phyloP scores from a whole-genome alignment of 2,888 invertebrate species.

The Sericinus montela region DNA sequence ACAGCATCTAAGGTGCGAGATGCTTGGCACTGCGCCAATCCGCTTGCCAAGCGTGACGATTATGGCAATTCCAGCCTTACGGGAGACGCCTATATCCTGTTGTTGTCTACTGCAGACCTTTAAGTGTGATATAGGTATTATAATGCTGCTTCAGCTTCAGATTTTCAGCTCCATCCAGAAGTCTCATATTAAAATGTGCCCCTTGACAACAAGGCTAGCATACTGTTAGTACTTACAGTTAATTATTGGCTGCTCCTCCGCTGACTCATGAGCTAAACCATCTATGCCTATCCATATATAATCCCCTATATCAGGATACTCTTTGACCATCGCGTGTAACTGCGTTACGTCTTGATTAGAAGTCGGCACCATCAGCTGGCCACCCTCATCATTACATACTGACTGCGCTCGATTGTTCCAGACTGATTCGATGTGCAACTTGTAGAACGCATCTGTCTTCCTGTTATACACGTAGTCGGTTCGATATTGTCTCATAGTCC shows the following conservation, averaged over 20 bases:
- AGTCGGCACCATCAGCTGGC: conserved; percentile 36
- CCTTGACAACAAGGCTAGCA: no score
- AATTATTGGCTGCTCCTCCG: conserved; percentile 37
- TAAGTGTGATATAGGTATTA: no score
- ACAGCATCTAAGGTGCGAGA: no score
- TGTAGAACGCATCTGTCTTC: conserved; percentile 51
- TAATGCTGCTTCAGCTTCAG: no score
- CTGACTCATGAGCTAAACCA: conserved; percentile 37
- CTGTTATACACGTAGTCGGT: conserved; percentile 49
- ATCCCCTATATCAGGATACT: conserved; percentile 45
- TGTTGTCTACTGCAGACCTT: no score
- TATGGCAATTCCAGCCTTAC: no score
- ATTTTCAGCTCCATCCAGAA: no score
- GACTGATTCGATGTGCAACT: conserved; percentile 43
- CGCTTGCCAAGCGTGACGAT: no score
- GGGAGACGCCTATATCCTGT: no score
- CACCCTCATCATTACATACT: conserved; percentile 43
- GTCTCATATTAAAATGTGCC: no score
- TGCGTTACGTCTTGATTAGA: conserved; percentile 38
- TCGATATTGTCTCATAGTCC: conserved; percentile 36
- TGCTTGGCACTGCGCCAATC: no score
- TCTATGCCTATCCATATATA: conserved; percentile 43
- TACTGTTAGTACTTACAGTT: conserved; percentile 28
- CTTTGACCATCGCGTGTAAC: conserved; percentile 48
- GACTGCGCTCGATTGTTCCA: conserved; percentile 2